Percentiles rank a stretch among this genome's conserved stretches.
phyloP scores from a whole-genome alignment of 2,888 invertebrate genomes.

The Heterodera filipjevi region DNA sequence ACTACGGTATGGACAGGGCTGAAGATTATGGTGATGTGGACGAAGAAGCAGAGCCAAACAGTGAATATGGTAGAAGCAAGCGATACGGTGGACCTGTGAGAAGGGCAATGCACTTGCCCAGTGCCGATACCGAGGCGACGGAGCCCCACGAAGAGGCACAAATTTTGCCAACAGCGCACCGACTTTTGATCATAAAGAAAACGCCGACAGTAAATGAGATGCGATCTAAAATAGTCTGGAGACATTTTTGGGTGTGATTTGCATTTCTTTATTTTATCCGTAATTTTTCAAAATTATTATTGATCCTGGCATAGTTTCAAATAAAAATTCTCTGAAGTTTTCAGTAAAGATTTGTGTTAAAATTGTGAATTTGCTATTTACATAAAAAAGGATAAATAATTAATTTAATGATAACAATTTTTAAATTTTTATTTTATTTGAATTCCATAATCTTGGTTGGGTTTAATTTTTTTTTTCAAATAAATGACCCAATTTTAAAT shows the following conservation, averaged over 20 bases:
- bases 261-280: neutral
- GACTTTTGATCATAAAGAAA: neutral
- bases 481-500: too few species aligned
- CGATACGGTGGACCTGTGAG: neutral
- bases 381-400: too few species aligned
- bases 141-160: neutral
- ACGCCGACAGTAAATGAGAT: neutral
- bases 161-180: neutral
- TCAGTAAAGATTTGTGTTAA: too few species aligned
- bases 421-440: too few species aligned
- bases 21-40: neutral
- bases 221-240: neutral
- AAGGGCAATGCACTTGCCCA: neutral
- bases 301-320: too few species aligned
- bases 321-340: too few species aligned
- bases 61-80: neutral
- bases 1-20: neutral
- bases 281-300: too few species aligned
- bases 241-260: slow-evolving; percentile 2
- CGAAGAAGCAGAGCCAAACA: neutral
- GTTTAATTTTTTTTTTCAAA: too few species aligned
- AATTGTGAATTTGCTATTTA: too few species aligned
- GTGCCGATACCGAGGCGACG: neutral
- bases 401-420: too few species aligned
- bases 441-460: too few species aligned